A percentile compares a stretch with the other conserved stretches of the same genome.
Evolutionary conservation across 2,888 invertebrate genomes (phyloP).

Genomic region (Mimas tiliae): DNA sequence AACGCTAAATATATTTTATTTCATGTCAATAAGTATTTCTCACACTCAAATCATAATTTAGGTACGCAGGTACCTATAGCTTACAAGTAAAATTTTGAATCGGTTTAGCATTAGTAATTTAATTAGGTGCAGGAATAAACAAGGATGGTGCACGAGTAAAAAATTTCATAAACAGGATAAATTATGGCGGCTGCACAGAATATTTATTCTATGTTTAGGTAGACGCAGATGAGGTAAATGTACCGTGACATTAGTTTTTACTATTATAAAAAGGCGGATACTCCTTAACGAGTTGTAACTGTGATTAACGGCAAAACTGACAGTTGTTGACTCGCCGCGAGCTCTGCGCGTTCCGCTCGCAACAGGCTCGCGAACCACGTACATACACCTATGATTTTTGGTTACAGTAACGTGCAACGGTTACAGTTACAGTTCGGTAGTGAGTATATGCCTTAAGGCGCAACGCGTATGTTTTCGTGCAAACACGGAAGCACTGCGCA

Average conservation of each 20-base stretch:
- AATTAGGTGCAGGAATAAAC: slow-evolving; percentile 59
- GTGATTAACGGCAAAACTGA: too few species aligned
- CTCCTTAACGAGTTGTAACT: too few species aligned
- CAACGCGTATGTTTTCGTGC: too few species aligned
- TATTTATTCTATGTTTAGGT: background rate
- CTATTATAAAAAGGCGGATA: too few species aligned
- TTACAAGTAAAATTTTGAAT: slow-evolving; percentile 48
- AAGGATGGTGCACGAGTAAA: slow-evolving; percentile 38
- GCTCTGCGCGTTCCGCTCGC: too few species aligned
- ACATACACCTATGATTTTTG: too few species aligned
- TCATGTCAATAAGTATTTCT: slow-evolving; percentile 71
- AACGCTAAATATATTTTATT: slow-evolving; percentile 78
- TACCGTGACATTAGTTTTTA: background rate
- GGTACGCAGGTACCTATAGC: slow-evolving; percentile 30
- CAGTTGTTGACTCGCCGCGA: too few species aligned
- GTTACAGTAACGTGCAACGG: too few species aligned
- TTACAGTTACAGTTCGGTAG: too few species aligned
- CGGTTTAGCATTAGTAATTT: slow-evolving; percentile 55
- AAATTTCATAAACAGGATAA: background rate
- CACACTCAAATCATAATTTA: slow-evolving; percentile 68
- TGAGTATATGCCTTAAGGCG: too few species aligned
- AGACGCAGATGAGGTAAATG: background rate
- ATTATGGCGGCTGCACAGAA: background rate
- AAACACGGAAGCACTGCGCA: too few species aligned
- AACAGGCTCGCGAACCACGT: too few species aligned